phyloP scores from a whole-genome alignment of 2,888 invertebrate genomes.

The Fragum whitleyi region DNA sequence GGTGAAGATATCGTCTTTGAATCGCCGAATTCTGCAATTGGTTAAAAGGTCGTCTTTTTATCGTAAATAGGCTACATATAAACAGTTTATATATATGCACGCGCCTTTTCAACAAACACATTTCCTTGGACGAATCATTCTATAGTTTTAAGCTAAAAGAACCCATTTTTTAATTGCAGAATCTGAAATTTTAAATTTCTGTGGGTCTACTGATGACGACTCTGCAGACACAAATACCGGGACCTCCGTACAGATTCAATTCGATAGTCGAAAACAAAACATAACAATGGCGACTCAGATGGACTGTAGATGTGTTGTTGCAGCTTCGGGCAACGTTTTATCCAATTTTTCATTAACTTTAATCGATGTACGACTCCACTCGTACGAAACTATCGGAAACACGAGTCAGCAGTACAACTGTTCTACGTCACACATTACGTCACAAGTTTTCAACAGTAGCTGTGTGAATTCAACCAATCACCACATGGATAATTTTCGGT shows the following conservation, averaged over 20 bases:
- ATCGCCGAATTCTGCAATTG: too few species aligned
- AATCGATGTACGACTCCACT: slow-evolving; percentile 10
- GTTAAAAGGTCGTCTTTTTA: too few species aligned
- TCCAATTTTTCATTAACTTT: not conserved
- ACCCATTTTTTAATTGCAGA: not conserved
- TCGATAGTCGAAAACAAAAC: slow-evolving; percentile 17
- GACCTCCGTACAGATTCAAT: not conserved
- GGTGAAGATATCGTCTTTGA: too few species aligned
- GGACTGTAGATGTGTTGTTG: slow-evolving; percentile 1
- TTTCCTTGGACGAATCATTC: too few species aligned
- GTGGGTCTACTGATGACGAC: not conserved
- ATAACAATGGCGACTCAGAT: not conserved
- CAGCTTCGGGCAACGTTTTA: not conserved
- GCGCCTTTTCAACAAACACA: too few species aligned
- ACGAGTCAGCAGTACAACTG: slow-evolving; percentile 26
- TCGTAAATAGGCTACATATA: too few species aligned
- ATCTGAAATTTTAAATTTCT: not conserved
- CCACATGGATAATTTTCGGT: slow-evolving; percentile 2
- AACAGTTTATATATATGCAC: too few species aligned
- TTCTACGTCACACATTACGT: not conserved
- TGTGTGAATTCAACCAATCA: slow-evolving; percentile 15
- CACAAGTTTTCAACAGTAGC: not conserved
- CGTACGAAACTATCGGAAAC: slow-evolving; percentile 15
- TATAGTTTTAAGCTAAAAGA: too few species aligned
- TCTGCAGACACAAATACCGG: not conserved